phyloP scores from a whole-genome alignment of 2,113 vertebrate genomes.

The Okapia johnstoni region DNA sequence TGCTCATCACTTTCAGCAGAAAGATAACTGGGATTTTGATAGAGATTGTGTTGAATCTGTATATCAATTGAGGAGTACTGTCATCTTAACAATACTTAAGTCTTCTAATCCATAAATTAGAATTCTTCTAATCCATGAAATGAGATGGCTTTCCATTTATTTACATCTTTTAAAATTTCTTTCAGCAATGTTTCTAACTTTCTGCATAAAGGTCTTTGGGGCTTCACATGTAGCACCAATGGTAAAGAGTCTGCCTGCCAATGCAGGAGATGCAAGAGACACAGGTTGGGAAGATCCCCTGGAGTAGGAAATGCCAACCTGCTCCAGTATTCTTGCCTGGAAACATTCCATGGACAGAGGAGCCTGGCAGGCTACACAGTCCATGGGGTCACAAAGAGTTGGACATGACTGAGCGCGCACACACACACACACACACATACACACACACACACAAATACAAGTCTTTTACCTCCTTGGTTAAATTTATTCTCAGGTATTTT shows the following conservation, averaged over 20 bases:
- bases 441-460: fast-evolving
- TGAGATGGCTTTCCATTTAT: background rate
- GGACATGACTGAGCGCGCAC: background rate
- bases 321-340: background rate
- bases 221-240: background rate
- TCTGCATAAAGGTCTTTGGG: background rate
- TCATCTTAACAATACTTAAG: background rate
- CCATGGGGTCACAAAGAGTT: background rate
- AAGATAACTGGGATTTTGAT: background rate
- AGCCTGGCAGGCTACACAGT: background rate
- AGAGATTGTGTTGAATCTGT: background rate
- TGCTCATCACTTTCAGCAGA: background rate
- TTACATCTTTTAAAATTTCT: background rate
- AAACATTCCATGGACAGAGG: background rate
- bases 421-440: background rate
- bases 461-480: background rate
- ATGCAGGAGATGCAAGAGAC: background rate
- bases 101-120: background rate
- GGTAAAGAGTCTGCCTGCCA: background rate
- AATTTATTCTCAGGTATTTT: background rate
- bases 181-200: background rate
- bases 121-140: background rate
- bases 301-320: background rate
- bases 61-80: background rate
- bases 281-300: background rate